phyloP scores from a whole-genome alignment of 2,888 invertebrate species.

The Meteorus colon region DNA sequence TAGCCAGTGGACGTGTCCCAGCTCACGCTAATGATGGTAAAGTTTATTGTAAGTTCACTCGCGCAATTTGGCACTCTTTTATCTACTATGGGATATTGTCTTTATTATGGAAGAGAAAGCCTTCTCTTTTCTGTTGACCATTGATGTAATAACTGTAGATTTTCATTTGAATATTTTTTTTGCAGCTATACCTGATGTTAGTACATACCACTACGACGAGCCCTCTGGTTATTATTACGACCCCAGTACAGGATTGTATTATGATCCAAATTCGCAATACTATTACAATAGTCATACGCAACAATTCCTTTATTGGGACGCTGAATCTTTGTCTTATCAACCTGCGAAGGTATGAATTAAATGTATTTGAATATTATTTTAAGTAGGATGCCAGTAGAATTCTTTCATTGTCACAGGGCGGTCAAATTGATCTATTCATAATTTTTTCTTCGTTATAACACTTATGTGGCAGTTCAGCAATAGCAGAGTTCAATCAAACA shows the following conservation, averaged over 20 bases:
- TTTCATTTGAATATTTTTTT: constrained; percentile 42
- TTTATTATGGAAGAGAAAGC: background rate
- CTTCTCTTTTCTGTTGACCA: background rate
- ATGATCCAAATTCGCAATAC: constrained; percentile 96
- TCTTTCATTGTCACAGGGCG: background rate
- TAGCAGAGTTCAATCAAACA: too few relatives aligned
- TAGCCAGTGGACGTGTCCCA: constrained; percentile 70
- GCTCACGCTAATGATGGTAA: constrained; percentile 78
- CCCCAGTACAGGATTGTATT: constrained; percentile 93
- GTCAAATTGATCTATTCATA: too few relatives aligned
- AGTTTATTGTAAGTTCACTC: constrained; percentile 76
- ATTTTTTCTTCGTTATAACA: too few relatives aligned
- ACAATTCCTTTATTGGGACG: constrained; percentile 97
- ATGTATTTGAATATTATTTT: background rate
- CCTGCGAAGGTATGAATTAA: constrained; percentile 63
- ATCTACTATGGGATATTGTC: constrained; percentile 12
- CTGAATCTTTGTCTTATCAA: constrained; percentile 74
- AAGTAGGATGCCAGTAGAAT: background rate
- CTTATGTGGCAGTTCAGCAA: too few relatives aligned
- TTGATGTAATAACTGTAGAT: background rate
- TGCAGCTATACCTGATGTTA: constrained; percentile 87
- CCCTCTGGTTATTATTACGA: constrained; percentile 98
- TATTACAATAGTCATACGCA: constrained; percentile 94
- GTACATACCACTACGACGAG: constrained; percentile 94
- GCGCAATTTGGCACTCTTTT: background rate